These are phyloP conservation scores for Nothoprocta perdicaria DNA, from an alignment of 2,113 vertebrate species.

Conservation along the genomic window DNA sequence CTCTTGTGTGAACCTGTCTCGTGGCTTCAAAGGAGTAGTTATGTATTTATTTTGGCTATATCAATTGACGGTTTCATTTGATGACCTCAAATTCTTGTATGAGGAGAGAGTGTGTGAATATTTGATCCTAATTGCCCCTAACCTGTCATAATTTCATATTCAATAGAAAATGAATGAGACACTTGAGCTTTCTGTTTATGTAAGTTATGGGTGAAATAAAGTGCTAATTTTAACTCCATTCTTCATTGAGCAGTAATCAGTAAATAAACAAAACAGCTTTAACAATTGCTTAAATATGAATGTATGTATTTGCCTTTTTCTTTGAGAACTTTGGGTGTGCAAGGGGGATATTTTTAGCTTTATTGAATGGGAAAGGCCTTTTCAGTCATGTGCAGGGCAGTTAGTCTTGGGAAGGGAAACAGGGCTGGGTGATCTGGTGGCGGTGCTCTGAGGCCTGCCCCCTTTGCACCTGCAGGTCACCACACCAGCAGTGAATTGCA, in stretches of 20 bases:
- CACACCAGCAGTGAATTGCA: too few species aligned
- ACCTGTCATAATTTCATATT: not conserved
- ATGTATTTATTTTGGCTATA: not conserved
- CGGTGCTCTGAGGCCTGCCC: not conserved
- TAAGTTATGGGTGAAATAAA: not conserved
- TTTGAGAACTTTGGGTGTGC: not conserved
- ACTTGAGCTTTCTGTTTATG: not conserved
- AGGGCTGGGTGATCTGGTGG: not conserved
- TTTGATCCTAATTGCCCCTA: not conserved
- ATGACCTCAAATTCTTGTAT: not conserved
- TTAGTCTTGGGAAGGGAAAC: not conserved
- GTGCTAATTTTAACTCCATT: fast-evolving
- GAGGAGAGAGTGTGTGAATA: not conserved
- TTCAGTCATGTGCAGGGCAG: not conserved
- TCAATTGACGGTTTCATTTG: fast-evolving
- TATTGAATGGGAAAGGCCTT: not conserved
- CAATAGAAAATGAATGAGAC: not conserved
- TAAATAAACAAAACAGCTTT: not conserved
- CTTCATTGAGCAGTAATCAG: not conserved
- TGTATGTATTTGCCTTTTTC: not conserved
- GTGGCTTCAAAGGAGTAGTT: not conserved
- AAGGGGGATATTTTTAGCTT: not conserved
- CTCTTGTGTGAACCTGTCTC: not conserved
- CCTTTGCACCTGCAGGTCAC: not conserved
- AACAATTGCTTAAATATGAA: not conserved